These are phyloP conservation scores for Chrysolina americana DNA, from an alignment of 2,888 invertebrate genomes.

Conservation along the genomic window DNA sequence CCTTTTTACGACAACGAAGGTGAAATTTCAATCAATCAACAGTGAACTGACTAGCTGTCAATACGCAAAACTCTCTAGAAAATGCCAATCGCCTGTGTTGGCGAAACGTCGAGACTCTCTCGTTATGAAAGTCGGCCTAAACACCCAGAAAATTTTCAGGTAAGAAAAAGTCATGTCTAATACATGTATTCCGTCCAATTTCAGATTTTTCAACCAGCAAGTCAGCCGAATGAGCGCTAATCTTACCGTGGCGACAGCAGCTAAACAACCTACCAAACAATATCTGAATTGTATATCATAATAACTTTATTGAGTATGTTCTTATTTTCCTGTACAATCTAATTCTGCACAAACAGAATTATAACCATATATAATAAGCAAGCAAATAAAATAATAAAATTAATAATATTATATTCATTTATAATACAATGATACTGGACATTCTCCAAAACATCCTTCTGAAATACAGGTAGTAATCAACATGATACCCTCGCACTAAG, in stretches of 20 bases:
- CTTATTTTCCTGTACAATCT: slow-evolving; percentile 67
- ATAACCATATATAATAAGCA: slow-evolving; percentile 67
- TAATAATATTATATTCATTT: slow-evolving; percentile 66
- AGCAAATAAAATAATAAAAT: slow-evolving; percentile 65
- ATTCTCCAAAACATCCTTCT: slow-evolving; percentile 38
- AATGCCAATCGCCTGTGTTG: too few relatives aligned
- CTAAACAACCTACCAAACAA: slow-evolving; percentile 29
- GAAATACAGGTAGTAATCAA: slow-evolving; percentile 31
- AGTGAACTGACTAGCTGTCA: too few relatives aligned
- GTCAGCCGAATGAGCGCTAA: not conserved
- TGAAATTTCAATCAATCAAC: too few relatives aligned
- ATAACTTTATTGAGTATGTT: slow-evolving; percentile 68
- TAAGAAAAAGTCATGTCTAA: too few relatives aligned
- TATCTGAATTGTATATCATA: slow-evolving; percentile 50
- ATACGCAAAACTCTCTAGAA: too few relatives aligned
- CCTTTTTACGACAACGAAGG: too few relatives aligned
- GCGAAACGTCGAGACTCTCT: too few relatives aligned
- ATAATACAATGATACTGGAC: slow-evolving; percentile 65
- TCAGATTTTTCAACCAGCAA: too few relatives aligned
- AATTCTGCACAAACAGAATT: slow-evolving; percentile 68
- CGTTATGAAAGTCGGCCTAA: too few relatives aligned
- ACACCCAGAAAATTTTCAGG: too few relatives aligned
- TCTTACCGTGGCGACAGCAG: not conserved
- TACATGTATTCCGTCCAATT: too few relatives aligned
- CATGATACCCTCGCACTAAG: slow-evolving; percentile 41